Conservation (phyloP, 2,888 invertebrate species). For the Liodrosophila aerea region DNA sequence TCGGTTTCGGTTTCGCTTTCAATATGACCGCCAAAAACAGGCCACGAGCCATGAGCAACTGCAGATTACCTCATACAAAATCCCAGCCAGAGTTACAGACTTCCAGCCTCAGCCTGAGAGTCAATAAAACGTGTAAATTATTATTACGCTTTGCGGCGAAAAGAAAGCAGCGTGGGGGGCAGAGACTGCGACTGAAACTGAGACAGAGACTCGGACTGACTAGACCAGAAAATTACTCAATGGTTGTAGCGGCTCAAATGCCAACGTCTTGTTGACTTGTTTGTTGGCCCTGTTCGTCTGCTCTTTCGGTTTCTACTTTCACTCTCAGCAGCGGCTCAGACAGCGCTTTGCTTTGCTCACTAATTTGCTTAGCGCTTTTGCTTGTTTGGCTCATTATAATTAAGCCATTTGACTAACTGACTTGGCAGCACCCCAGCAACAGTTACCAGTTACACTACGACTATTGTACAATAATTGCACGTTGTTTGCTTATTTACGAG, state of each 20-base stretch:
- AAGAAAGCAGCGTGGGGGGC: conserved; percentile 56
- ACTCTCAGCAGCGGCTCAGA: conserved; percentile 50
- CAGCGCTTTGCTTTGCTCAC: conserved; percentile 6
- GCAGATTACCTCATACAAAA: conserved; percentile 54
- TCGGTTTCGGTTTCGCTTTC: conserved; percentile 72
- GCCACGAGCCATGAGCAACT: conserved; percentile 26
- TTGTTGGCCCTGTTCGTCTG: conserved; percentile 16
- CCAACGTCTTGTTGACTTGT: conserved; percentile 33
- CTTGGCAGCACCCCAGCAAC: conserved; percentile 33
- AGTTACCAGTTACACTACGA: conserved; percentile 20
- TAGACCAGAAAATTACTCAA: conserved; percentile 71
- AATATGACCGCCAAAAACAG: conserved; percentile 61
- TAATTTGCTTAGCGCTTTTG: conserved; percentile 38
- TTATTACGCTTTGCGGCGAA: conserved; percentile 52
- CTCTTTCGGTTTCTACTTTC: conserved; percentile 55
- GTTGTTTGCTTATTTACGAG: conserved; percentile 33
- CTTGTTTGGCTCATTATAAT: conserved; percentile 59
- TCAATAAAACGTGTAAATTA: conserved; percentile 64
- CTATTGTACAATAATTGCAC: conserved; percentile 49
- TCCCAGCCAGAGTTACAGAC: conserved; percentile 5
- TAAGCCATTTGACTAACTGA: conserved; percentile 56
- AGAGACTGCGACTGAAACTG: conserved; percentile 10
- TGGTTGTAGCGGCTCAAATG: conserved; percentile 34
- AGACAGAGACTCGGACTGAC: conserved; percentile 20
- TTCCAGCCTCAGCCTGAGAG: conserved; percentile 8